phyloP scores from a whole-genome alignment of 1,140 invertebrate genomes.

The Telenomus remus region DNA sequence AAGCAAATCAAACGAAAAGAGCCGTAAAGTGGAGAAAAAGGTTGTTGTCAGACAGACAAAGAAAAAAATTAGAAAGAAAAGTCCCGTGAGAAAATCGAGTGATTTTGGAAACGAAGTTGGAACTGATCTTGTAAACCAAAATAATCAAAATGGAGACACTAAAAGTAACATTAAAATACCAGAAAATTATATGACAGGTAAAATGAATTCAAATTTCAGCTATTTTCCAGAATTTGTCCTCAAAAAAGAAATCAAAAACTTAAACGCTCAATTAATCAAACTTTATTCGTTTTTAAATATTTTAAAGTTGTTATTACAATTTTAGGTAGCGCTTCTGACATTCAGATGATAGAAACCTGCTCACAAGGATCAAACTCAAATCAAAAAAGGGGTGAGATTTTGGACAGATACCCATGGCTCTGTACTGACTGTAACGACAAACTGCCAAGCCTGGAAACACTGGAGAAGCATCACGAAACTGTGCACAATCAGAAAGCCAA shows the following conservation, averaged over 20 bases:
- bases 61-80: conserved; percentile 65
- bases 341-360: conserved; percentile 68
- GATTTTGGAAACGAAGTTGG: conserved; percentile 49
- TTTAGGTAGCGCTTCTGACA: conserved; percentile 70
- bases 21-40: conserved; percentile 63
- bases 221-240: too few species aligned
- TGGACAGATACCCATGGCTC: conserved; percentile 77
- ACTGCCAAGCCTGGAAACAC: conserved; percentile 73
- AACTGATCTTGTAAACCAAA: conserved; percentile 59
- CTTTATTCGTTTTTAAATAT: too few species aligned
- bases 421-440: conserved; percentile 77
- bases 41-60: conserved; percentile 54
- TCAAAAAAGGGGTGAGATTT: conserved; percentile 62
- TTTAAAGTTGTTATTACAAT: too few species aligned
- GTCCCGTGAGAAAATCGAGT: conserved; percentile 59
- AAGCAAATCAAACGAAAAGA: conserved; percentile 56
- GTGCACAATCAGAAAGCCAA: conserved; percentile 76
- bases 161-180: conserved; percentile 67
- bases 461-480: conserved; percentile 75
- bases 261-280: too few species aligned
- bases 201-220: conserved; percentile 6
- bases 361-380: conserved; percentile 46
- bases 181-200: conserved; percentile 74
- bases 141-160: conserved; percentile 21
- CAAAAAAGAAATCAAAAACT: too few species aligned